phyloP scores from a whole-genome alignment of 2,888 invertebrate genomes.

The Drosophila robusta region DNA sequence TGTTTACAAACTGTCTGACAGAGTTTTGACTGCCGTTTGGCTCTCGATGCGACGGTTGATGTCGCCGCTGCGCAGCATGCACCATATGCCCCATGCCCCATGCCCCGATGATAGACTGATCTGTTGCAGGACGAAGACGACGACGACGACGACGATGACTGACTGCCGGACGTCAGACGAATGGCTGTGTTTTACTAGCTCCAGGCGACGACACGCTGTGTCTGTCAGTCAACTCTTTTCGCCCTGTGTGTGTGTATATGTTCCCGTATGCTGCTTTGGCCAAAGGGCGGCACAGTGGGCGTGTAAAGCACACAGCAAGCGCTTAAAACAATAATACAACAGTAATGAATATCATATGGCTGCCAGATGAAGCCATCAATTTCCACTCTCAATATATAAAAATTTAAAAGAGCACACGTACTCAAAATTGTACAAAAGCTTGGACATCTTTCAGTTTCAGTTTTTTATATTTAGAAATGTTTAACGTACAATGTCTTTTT shows the following conservation, averaged over 20 bases:
- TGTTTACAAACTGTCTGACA: constrained; percentile 82
- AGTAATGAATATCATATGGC: constrained; percentile 26
- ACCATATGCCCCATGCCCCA: constrained; percentile 25
- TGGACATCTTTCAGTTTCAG: too few species aligned
- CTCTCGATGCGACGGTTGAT: constrained; percentile 56
- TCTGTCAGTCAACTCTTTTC: constrained; percentile 43
- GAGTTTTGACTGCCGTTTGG: constrained; percentile 76
- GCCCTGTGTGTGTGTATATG: constrained; percentile 2
- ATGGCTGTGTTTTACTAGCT: constrained; percentile 58
- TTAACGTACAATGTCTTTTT: too few species aligned
- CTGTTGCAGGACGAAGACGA: constrained; percentile 16
- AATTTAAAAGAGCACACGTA: too few species aligned
- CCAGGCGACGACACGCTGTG: constrained; percentile 73
- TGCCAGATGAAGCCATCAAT: constrained; percentile 1
- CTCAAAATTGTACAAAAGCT: too few species aligned
- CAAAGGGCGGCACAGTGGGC: constrained; percentile 67
- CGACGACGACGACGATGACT: constrained; percentile 5
- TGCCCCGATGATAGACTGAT: constrained; percentile 42
- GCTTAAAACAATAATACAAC: constrained; percentile 47
- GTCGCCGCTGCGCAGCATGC: constrained; percentile 65
- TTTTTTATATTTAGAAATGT: too few species aligned
- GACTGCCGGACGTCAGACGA: constrained; percentile 34
- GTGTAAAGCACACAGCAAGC: constrained; percentile 45
- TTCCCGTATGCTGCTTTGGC: neutral
- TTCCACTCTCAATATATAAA: too few species aligned